Evolutionary conservation across 2,888 invertebrate genomes (phyloP), one percentile per base, ranked within the genome.

Genomic region (Rapana venosa): DNA sequence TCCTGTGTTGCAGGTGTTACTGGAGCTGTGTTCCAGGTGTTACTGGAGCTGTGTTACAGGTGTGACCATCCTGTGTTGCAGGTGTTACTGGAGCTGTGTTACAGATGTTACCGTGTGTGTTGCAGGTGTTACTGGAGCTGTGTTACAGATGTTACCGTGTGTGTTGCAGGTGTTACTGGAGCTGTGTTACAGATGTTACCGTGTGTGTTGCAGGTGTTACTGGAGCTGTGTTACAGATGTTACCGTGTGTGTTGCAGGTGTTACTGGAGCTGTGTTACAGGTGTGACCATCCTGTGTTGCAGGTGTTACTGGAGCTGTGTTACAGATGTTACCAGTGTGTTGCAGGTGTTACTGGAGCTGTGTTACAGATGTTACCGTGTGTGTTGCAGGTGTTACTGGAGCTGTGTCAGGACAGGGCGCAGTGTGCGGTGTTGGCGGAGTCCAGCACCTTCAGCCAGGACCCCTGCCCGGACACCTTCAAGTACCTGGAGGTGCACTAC

Each of bases 401-500:
- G 95, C 97, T 98, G 88, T 99, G 99, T 96, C 98, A 99, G 96
- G 98, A 98, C 97, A 98, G 98, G 96, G 97, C 98, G 84, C 98
- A 98, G 95, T 99, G 99, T 97, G 98, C 98, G 96, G 98, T 99
- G 96, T 97, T 98, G 96, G 98, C 98, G 89, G 98, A 97, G 94
- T 98, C 98, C n/a, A 97, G 97, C 95, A 98, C 98, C 87, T 98
- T 98, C 95, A 98, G 98, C 47, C 97, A 97, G 84, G 99, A 99
- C 97, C 98, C 99, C 0, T 99, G 99, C 96, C 98, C 98, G 22
- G 98, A 98, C 36, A 97, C 98, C 91, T 97, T 98, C 92, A 98
- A 99, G 96, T 99, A 98, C 97, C 98, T 99, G 93, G 98, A 99
- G 97, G 98, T 99, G 92, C 98, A 98, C 94, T 99, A 98, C 97